Evolutionary conservation across 2,888 invertebrate species (phyloP), one percentile per base, ranked within the genome.

Genomic region (Caradrina kadenii): DNA sequence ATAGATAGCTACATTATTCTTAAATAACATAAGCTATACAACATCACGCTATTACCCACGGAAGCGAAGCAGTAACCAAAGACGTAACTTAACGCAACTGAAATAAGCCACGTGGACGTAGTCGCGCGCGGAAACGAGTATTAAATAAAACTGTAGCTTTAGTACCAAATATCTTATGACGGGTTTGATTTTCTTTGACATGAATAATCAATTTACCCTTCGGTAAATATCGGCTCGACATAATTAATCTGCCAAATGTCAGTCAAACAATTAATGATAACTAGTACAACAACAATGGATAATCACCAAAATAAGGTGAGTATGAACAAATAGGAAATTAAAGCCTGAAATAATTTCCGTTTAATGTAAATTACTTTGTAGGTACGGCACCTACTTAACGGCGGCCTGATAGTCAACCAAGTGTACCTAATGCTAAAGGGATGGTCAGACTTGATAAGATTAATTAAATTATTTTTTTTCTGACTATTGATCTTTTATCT

Each of bases 201-300:
- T 8, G 42, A 26, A 11, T 21, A 42, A 49, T 61, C 31, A 59
- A 22, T n/a, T 35, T 21, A 31, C 31, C n/a, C 50, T 76, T 52
- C 61, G 7, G 6, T 5, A 53, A 76, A 66, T 60, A 53, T 50
- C 50, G 59, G 13, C 15, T 72, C 53, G 39, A 63, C 63, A 21
- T 69, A 73, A 79, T 69, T 76, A 76, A 80, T 66, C 65, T 69
- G 48, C 52, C 63, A 56, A 63, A 68, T 56, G 64, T 61, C 76
- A 80, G 49, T 65, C 69, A 73, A 52, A 60, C 63, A 69, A 80
- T 76, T 73, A 63, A 68, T 76, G 64, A 68, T 54, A 55, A 64
- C 63, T 42, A 15, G 54, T 59, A 58, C 17, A 79, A 49, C 22
- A 74, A 72, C 35, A 65, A 55, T 39, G 64, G 21, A 21, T 71